Conservation (phyloP, 2,888 invertebrate genomes). For the Oscheius onirici region DNA sequence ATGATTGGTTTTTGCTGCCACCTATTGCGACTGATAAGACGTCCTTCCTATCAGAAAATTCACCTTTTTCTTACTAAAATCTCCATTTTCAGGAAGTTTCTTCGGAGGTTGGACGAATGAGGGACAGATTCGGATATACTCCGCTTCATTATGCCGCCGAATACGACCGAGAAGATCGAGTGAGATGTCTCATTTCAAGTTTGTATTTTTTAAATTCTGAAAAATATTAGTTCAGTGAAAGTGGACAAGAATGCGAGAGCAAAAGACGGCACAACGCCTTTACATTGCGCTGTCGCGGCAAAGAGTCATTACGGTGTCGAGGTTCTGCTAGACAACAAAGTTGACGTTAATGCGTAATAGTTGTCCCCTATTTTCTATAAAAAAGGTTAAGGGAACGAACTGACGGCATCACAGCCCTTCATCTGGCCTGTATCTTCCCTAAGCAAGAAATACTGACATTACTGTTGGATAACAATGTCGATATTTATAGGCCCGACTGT, state of each 20-base stretch:
- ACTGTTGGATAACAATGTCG: not conserved
- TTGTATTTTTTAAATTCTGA: not conserved
- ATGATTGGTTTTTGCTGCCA: not conserved
- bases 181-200: constrained; percentile 1
- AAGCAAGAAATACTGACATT: not conserved
- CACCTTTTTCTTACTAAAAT: too few relatives aligned
- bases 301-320: constrained; percentile 95
- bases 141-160: constrained; percentile 22
- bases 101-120: not conserved
- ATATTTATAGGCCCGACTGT: not conserved
- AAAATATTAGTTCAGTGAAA: constrained; percentile 5
- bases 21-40: too few relatives aligned
- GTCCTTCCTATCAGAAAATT: too few relatives aligned
- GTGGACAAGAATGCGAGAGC: not conserved
- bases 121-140: not conserved
- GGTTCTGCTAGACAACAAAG: constrained; percentile 21
- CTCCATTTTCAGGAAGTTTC: not conserved
- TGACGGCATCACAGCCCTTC: not conserved
- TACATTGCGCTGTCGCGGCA: constrained; percentile 96
- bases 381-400: not conserved
- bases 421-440: constrained; percentile 5
- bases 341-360: constrained; percentile 28
- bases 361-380: not conserved
- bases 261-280: constrained; percentile 82
- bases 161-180: constrained; percentile 14